Conservation (phyloP, 1,140 invertebrate genomes). For the Tetragnatha versicolor region DNA sequence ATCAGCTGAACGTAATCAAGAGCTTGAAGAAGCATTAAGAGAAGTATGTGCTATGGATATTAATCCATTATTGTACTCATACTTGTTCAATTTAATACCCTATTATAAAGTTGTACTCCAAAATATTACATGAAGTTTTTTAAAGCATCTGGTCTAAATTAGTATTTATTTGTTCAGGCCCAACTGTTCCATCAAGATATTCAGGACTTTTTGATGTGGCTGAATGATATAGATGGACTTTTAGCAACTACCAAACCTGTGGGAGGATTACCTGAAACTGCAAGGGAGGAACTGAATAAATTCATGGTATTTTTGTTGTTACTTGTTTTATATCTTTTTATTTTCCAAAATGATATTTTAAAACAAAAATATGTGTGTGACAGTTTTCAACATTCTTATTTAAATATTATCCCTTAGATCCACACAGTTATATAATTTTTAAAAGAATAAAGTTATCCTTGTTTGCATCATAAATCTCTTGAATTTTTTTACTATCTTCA, state of each 20-base stretch:
- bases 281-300: constrained; percentile 92
- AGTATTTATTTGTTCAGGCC: constrained; percentile 66
- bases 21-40: constrained; percentile 87
- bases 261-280: constrained; percentile 97
- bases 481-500: no score
- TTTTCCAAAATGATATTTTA: no score
- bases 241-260: constrained; percentile 94
- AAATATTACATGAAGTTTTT: not conserved
- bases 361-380: no score
- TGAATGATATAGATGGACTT: constrained; percentile 91
- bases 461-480: no score
- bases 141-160: not conserved
- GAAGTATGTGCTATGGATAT: constrained; percentile 63
- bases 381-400: no score
- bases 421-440: no score
- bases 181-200: constrained; percentile 95
- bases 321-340: no score
- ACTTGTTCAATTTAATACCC: not conserved
- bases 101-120: not conserved
- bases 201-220: constrained; percentile 90
- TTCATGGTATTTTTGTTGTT: constrained; percentile 75
- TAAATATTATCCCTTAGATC: no score
- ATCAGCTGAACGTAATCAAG: constrained; percentile 81
- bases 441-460: no score
- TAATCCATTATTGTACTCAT: not conserved